Conservation (phyloP, 2,113 vertebrate species). For the Psammodynastes pulverulentus region DNA sequence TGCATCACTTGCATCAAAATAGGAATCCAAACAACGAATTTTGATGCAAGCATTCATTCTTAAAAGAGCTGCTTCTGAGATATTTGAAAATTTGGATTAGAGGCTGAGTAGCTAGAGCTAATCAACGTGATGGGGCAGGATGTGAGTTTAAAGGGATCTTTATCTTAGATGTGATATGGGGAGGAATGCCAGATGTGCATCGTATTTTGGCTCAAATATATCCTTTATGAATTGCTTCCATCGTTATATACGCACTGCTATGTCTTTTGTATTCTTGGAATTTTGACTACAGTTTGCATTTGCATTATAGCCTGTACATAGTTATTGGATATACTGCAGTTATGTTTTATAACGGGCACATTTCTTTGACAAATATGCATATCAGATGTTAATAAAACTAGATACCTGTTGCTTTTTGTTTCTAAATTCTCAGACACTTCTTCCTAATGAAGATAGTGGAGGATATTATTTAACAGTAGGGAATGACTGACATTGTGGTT, state of each 20-base stretch:
- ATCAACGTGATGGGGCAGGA: neutral
- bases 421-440: neutral
- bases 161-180: neutral
- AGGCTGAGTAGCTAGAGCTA: neutral
- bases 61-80: neutral
- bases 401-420: neutral
- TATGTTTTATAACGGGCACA: neutral
- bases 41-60: neutral
- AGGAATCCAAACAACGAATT: neutral
- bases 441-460: neutral
- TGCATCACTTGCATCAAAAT: neutral
- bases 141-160: neutral
- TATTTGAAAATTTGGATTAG: neutral
- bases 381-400: neutral
- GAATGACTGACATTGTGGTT: neutral
- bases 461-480: neutral
- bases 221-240: neutral
- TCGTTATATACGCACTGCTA: neutral
- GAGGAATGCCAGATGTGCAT: neutral
- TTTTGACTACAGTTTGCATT: neutral
- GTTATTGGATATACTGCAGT: neutral
- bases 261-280: neutral
- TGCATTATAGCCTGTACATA: neutral
- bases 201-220: neutral
- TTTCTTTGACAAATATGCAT: neutral